Percentiles rank a stretch among this genome's conserved stretches.
These are phyloP conservation scores for Pelusios castaneus DNA, from an alignment of 2,113 vertebrate genomes.

Conservation along the genomic window DNA sequence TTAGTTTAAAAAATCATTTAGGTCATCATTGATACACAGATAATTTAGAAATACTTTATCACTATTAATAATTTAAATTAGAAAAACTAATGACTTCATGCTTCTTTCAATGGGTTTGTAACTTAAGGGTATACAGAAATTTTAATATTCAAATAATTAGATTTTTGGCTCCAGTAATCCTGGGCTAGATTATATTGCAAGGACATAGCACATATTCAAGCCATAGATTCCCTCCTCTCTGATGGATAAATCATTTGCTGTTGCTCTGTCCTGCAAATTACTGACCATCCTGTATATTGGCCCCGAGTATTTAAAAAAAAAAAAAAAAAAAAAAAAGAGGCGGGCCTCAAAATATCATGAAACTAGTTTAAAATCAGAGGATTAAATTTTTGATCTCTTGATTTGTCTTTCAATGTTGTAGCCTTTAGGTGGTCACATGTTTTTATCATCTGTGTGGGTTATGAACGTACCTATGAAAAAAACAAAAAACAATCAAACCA, in stretches of 20 bases:
- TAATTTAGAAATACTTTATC: neutral
- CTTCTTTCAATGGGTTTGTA: neutral
- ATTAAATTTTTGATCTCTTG: neutral
- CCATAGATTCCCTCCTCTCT: neutral
- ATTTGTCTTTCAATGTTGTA: neutral
- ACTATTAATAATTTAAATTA: neutral
- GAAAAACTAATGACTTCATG: fast-evolving
- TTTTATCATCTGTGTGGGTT: too few species aligned
- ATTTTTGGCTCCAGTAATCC: neutral
- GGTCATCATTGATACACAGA: neutral
- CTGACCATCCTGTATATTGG: neutral
- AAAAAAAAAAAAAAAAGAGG: neutral
- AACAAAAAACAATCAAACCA: too few species aligned
- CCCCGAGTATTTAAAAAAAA: neutral
- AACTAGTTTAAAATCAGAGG: neutral
- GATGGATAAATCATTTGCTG: neutral
- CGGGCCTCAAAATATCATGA: neutral
- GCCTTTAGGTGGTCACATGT: neutral
- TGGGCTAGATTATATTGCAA: neutral
- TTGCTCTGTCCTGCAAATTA: neutral
- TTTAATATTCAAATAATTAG: neutral
- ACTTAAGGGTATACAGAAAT: neutral
- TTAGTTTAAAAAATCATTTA: neutral
- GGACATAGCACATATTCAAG: neutral
- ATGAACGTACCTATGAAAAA: too few species aligned